Percentiles rank a stretch among this genome's conserved stretches.
phyloP scores from a whole-genome alignment of 2,888 invertebrate genomes.

The Lasioglossum marginatum region DNA sequence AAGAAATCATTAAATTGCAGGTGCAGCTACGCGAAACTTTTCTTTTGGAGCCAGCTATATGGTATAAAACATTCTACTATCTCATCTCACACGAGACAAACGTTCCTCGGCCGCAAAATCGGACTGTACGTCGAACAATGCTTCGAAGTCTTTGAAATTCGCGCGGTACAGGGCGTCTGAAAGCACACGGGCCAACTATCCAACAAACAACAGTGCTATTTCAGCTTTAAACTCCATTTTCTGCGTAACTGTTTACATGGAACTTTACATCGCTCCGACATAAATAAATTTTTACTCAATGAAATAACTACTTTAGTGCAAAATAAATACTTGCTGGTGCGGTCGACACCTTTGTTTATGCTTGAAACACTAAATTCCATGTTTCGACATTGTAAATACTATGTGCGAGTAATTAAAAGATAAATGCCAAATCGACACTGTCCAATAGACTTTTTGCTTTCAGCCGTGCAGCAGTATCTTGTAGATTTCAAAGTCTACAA shows the following conservation, averaged over 20 bases:
- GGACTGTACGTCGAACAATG: conserved; percentile 12
- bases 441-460: background rate
- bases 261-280: too few relatives aligned
- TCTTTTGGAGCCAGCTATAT: conserved; percentile 22
- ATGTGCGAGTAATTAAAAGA: too few relatives aligned
- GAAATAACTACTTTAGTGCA: too few relatives aligned
- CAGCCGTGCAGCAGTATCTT: background rate
- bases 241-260: too few relatives aligned
- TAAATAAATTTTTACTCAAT: too few relatives aligned
- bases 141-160: conserved; percentile 17
- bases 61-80: conserved; percentile 23
- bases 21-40: conserved; percentile 29
- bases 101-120: conserved; percentile 16
- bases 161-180: background rate
- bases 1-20: conserved; percentile 26
- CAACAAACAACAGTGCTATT: background rate
- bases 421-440: background rate
- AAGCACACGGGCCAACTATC: background rate
- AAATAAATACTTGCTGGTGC: too few relatives aligned
- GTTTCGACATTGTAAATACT: too few relatives aligned
- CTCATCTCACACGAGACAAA: conserved; percentile 11
- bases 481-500: conserved; percentile 4
- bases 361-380: too few relatives aligned
- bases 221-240: too few relatives aligned
- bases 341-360: too few relatives aligned